Evolutionary conservation across 2,113 vertebrate genomes (phyloP), one percentile per base, ranked within the genome.

Genomic region (Myanophis thanlyinensis): DNA sequence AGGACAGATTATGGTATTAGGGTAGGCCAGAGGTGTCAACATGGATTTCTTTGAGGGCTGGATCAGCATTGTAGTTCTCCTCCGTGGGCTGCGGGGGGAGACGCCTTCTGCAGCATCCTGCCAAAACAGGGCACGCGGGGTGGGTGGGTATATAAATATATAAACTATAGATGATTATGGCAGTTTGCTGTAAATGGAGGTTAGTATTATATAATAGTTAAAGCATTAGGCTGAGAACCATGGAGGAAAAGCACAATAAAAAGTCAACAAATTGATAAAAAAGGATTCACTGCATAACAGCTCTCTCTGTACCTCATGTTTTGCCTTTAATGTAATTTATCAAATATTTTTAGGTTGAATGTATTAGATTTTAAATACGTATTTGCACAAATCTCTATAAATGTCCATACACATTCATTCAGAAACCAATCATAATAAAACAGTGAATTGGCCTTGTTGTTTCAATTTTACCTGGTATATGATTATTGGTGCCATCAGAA

Each of bases 401-500:
- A 80, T 85, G 27, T 25, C 84, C 92, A 90, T 95, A 11, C 47
- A 93, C 49, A 52, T 13, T 49, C 73, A 92, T 85, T 48, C 10
- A 10, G 20, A 67, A 62, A 35, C 0, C 48, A 0, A 11, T 1
- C 2, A 46, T 11, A 73, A 88, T 52, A 7, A 88, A 73, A 47
- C 23, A 46, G 25, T 44, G n/a, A 73, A 80, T 22, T 11, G 3
- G 56, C 18, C 44, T 20, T n/a, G 46, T 6, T 22, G 15, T 20
- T 49, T 22, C 2, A 18, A 93, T 97, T 95, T 95, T 97, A 98
- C 98, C 98, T 97, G 97, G 90, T 11, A 96, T 88, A 51, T 97
- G 97, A 4, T 97, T 98, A 93, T 98, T 97, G 35, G 97, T 96
- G 90, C 97, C 96, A 27, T 96, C 89, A 4, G 98, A 99, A 94